phyloP scores from a whole-genome alignment of 1,140 invertebrate genomes.

The Nixonia krombeini region DNA sequence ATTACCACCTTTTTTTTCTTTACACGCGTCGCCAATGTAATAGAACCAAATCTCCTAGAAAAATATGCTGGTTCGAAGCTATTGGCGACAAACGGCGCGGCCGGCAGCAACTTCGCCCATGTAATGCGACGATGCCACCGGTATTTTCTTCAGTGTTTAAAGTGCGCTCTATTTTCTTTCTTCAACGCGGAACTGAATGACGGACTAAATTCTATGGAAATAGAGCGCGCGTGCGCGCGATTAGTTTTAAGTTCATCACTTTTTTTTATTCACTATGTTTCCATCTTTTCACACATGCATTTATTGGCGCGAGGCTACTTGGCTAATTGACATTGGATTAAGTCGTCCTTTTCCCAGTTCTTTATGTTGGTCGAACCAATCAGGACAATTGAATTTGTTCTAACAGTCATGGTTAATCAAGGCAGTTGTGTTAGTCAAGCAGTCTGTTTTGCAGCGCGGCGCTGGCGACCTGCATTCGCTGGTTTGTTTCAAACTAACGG shows the following conservation, averaged over 20 bases:
- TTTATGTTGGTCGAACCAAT: no score
- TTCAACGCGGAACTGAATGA: background rate
- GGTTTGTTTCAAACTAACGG: background rate
- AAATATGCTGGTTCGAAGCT: no score
- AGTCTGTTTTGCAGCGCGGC: constrained; percentile 64
- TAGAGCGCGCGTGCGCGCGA: constrained; percentile 55
- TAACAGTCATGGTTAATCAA: background rate
- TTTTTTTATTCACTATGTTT: constrained; percentile 55
- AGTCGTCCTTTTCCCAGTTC: no score
- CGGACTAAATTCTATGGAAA: background rate
- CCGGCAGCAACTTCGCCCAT: no score
- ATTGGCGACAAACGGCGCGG: no score
- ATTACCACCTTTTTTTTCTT: background rate
- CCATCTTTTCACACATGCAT: constrained; percentile 44
- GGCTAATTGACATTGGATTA: no score
- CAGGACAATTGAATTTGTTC: no score
- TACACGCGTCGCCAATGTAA: background rate
- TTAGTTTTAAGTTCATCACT: constrained; percentile 52
- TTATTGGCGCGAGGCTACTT: constrained; percentile 65
- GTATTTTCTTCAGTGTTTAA: background rate
- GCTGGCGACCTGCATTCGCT: constrained; percentile 51
- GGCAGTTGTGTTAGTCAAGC: constrained; percentile 54
- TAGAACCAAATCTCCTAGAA: no score
- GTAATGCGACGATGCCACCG: background rate
- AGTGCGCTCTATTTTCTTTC: background rate